Evolutionary conservation across 1,140 invertebrate species (phyloP).

Genomic region (Bacillus rossius): DNA sequence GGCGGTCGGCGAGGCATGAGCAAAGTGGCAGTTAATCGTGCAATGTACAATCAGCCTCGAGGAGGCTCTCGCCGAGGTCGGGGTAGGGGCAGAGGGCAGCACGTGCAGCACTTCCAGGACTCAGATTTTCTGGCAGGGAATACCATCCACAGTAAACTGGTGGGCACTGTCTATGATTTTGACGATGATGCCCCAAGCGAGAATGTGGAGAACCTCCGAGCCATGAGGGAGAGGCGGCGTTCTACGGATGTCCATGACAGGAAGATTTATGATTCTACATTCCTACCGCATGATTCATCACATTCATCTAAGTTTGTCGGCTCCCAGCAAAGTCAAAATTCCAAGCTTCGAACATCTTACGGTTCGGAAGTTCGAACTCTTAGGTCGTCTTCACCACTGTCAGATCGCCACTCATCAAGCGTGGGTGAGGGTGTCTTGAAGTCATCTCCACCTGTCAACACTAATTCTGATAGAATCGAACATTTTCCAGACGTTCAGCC

Average conservation of each 20-base stretch:
- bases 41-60: constrained; percentile 11
- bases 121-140: constrained; percentile 42
- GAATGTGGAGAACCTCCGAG: constrained; percentile 66
- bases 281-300: constrained; percentile 46
- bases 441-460: constrained; percentile 8
- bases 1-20: neutral
- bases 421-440: constrained; percentile 1
- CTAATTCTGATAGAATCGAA: constrained; percentile 12
- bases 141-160: constrained; percentile 67
- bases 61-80: constrained; percentile 49
- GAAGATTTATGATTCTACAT: constrained; percentile 48
- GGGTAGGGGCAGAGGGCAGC: constrained; percentile 61
- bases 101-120: constrained; percentile 33
- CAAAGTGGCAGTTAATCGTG: constrained; percentile 1
- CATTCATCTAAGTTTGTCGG: constrained; percentile 50
- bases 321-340: constrained; percentile 41
- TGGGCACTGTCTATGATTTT: constrained; percentile 82
- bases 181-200: constrained; percentile 73
- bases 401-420: neutral
- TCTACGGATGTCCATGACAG: constrained; percentile 66
- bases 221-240: constrained; percentile 71
- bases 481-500: constrained; percentile 57
- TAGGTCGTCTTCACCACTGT: constrained; percentile 22
- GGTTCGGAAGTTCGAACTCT: constrained; percentile 23
- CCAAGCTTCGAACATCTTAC: constrained; percentile 18